Evolutionary conservation across 2,113 vertebrate genomes (phyloP).

Genomic region (Larimichthys crocea): DNA sequence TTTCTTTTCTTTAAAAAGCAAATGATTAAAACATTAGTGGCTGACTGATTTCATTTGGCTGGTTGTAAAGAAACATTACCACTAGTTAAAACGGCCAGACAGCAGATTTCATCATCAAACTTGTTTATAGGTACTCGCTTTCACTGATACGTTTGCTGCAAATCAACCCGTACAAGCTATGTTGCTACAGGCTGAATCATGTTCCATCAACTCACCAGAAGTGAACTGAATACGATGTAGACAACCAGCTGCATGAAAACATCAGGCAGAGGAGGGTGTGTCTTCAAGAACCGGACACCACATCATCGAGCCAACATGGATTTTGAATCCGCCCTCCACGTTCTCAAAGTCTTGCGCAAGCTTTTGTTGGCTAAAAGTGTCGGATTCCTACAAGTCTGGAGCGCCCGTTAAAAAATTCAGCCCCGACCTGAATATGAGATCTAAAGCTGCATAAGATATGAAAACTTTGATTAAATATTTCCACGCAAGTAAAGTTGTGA

Average conservation of each 20-base stretch:
- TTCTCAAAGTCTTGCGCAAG: background rate
- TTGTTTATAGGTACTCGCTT: background rate
- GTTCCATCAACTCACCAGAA: background rate
- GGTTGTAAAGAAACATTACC: conserved; percentile 15
- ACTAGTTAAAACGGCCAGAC: conserved; percentile 2
- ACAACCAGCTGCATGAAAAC: background rate
- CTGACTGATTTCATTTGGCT: background rate
- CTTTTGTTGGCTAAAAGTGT: conserved; percentile 20
- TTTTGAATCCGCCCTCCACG: background rate
- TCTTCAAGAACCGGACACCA: background rate
- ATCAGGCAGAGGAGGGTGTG: background rate
- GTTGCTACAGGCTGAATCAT: background rate
- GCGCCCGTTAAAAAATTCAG: conserved; percentile 23
- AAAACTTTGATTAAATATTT: conserved; percentile 43
- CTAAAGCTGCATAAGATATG: conserved; percentile 9
- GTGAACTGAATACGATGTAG: background rate
- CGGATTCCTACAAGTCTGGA: background rate
- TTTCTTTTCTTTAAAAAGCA: background rate
- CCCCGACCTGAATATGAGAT: conserved; percentile 39
- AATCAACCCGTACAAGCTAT: background rate
- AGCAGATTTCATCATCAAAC: background rate
- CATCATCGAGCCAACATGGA: background rate
- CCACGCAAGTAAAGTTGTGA: conserved; percentile 9
- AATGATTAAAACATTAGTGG: conserved; percentile 13
- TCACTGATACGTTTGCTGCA: background rate